These are phyloP conservation scores for Odocoileus virginianus DNA, from an alignment of 2,113 vertebrate genomes.

Conservation along the genomic window DNA sequence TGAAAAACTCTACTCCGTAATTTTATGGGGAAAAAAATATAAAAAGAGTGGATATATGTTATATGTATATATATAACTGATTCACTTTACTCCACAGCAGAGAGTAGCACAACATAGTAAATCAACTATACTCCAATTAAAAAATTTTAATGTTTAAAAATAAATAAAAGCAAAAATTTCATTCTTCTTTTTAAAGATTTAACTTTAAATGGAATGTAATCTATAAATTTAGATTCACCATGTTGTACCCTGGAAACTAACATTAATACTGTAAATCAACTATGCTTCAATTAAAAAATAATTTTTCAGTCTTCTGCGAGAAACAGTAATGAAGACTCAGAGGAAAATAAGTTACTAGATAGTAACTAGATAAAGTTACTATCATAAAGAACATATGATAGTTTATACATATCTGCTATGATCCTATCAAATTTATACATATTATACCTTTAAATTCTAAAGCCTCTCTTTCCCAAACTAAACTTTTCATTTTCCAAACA, in stretches of 20 bases:
- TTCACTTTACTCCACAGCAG: not conserved
- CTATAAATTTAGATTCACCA: not conserved
- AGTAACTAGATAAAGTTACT: no score
- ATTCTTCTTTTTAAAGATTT: not conserved
- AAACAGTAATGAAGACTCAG: not conserved
- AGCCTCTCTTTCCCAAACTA: not conserved
- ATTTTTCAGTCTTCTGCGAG: not conserved
- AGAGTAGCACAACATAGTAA: not conserved
- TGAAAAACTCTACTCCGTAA: not conserved
- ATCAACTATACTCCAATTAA: not conserved
- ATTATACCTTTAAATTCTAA: not conserved
- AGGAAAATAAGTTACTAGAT: not conserved
- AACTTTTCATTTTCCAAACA: constrained; percentile 23
- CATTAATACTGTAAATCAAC: not conserved
- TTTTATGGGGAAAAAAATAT: not conserved
- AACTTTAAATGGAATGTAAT: not conserved
- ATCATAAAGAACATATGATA: not conserved
- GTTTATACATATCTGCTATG: not conserved
- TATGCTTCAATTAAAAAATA: not conserved
- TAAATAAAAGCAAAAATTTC: not conserved
- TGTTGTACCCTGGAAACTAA: not conserved
- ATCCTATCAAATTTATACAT: not conserved
- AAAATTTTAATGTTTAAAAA: not conserved
- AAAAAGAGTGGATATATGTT: not conserved
- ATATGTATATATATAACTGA: not conserved